Percentiles rank a stretch among this genome's conserved stretches.
Evolutionary conservation across 2,797 vertebrate species (phyloP).

Genomic region (Lophotriccus pileatus): DNA sequence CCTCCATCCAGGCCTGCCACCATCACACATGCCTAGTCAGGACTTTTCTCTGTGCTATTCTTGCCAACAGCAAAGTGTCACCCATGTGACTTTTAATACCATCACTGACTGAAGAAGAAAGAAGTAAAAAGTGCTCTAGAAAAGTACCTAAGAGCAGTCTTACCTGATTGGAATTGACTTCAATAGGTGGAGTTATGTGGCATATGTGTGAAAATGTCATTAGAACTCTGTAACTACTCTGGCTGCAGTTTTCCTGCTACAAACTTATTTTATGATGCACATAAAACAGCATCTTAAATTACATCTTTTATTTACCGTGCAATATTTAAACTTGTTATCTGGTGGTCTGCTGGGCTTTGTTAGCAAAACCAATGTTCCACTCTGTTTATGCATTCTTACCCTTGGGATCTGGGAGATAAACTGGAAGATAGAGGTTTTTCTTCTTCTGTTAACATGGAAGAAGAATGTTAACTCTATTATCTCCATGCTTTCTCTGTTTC

Average conservation of each 20-base stretch:
- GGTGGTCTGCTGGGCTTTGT: background rate
- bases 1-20: background rate
- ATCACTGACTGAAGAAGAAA: background rate
- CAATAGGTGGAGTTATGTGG: background rate
- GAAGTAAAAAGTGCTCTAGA: background rate
- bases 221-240: background rate
- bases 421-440: background rate
- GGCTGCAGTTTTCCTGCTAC: background rate
- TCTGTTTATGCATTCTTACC: background rate
- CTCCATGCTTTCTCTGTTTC: background rate
- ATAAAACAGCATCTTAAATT: conserved; percentile 3
- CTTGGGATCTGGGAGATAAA: background rate
- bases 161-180: background rate
- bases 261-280: background rate
- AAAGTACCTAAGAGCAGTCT: background rate
- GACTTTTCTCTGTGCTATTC: background rate
- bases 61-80: background rate
- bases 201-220: background rate
- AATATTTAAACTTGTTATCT: background rate
- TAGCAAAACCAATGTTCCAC: background rate
- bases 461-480: background rate
- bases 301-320: background rate
- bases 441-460: background rate
- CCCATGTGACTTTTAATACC: background rate
- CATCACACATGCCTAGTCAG: background rate